Conservation (phyloP, 1,140 invertebrate species). For the Drosophila pseudoobscura region DNA sequence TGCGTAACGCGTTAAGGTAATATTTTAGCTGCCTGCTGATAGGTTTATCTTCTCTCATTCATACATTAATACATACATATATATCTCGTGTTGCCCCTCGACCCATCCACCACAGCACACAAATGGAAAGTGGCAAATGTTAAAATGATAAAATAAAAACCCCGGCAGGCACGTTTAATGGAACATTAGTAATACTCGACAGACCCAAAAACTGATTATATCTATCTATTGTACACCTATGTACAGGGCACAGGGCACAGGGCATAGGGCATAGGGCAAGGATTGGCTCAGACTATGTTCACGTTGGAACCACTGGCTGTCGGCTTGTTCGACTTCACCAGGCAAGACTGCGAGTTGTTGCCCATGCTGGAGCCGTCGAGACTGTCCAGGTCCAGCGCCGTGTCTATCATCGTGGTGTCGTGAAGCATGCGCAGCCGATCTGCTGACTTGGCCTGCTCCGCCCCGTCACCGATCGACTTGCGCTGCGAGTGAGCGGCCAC, state of each 20-base stretch:
- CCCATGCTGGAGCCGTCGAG: slow-evolving; percentile 84
- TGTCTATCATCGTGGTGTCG: slow-evolving; percentile 94
- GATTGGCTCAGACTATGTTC: slow-evolving; percentile 57
- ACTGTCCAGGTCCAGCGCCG: slow-evolving; percentile 92
- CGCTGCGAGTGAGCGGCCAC: slow-evolving; percentile 52
- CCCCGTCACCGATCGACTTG: slow-evolving; percentile 56
- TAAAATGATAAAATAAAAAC: slow-evolving; percentile 7
- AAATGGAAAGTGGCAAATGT: slow-evolving; percentile 7
- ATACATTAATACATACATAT: not conserved
- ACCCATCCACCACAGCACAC: slow-evolving; percentile 28
- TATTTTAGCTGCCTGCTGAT: slow-evolving; percentile 74
- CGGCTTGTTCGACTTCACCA: slow-evolving; percentile 73
- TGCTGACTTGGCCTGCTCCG: slow-evolving; percentile 82
- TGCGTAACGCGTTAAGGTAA: slow-evolving; percentile 79
- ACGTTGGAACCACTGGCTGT: slow-evolving; percentile 26
- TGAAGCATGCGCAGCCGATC: slow-evolving; percentile 89
- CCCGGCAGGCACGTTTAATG: slow-evolving; percentile 6
- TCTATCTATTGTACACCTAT: slow-evolving; percentile 57
- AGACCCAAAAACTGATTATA: slow-evolving; percentile 34
- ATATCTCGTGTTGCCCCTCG: slow-evolving; percentile 9
- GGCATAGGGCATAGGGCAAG: no score
- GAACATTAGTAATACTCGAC: slow-evolving; percentile 43
- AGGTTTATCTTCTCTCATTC: slow-evolving; percentile 38
- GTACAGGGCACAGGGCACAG: slow-evolving; percentile 14
- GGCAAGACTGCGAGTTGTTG: slow-evolving; percentile 77